Evolutionary conservation across 2,113 vertebrate species (phyloP).

Genomic region (Ginglymostoma cirratum): DNA sequence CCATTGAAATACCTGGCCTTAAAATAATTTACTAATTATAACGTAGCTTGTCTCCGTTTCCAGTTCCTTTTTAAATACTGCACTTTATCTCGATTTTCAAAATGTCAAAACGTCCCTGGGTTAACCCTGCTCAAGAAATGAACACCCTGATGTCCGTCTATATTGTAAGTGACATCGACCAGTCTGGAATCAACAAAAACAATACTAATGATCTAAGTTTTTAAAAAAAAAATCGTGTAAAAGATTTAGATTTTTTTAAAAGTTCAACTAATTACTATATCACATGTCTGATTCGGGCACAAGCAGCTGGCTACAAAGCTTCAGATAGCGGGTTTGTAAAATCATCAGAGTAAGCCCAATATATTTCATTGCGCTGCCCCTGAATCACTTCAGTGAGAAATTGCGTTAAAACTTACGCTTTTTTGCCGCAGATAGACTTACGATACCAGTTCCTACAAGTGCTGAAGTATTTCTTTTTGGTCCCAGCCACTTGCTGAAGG

Average conservation of each 20-base stretch:
- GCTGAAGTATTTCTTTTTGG: slow-evolving; percentile 95
- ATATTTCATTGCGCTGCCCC: not conserved
- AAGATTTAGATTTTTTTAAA: not conserved
- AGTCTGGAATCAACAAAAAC: not conserved
- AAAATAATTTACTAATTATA: not conserved
- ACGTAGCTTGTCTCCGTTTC: not conserved
- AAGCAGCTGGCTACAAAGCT: not conserved
- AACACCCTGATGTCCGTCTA: not conserved
- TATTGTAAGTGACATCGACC: not conserved
- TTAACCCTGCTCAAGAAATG: not conserved
- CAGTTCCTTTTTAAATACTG: not conserved
- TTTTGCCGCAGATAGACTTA: slow-evolving; percentile 87
- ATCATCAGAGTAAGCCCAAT: not conserved
- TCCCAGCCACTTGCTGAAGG: slow-evolving; percentile 90
- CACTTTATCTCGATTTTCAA: not conserved
- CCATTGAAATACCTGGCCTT: not conserved
- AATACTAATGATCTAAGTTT: not conserved
- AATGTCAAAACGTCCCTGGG: not conserved
- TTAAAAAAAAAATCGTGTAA: too few relatives aligned
- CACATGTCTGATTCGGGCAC: not conserved
- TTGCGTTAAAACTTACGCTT: slow-evolving; percentile 75
- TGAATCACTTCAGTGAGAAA: not conserved
- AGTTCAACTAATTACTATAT: not conserved
- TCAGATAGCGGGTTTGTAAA: not conserved
- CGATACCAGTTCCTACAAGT: slow-evolving; percentile 95